These are phyloP conservation scores for Epinephelus lanceolatus DNA, from an alignment of 2,113 vertebrate genomes.

Conservation along the genomic window DNA sequence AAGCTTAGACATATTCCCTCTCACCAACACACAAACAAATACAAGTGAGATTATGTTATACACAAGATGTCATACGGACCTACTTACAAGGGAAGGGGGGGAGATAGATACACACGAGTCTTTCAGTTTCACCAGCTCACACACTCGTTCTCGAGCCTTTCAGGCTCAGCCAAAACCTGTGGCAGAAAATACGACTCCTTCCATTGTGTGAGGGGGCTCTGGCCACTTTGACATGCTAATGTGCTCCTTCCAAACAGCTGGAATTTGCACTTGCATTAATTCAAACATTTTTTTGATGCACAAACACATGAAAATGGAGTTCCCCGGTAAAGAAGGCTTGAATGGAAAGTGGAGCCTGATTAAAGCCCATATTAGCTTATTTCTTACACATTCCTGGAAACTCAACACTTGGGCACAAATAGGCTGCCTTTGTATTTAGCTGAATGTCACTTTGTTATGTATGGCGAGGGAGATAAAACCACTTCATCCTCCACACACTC, in stretches of 20 bases:
- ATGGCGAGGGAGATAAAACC: slow-evolving; percentile 20
- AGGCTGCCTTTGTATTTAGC: slow-evolving; percentile 30
- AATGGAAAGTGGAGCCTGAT: slow-evolving; percentile 74
- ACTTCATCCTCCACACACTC: slow-evolving; percentile 37
- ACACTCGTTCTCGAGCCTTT: slow-evolving; percentile 81
- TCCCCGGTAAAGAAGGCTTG: slow-evolving; percentile 79
- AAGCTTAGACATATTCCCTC: slow-evolving; percentile 19
- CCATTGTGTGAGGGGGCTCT: slow-evolving; percentile 87
- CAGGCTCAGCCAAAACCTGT: slow-evolving; percentile 90
- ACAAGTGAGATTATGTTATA: slow-evolving; percentile 44
- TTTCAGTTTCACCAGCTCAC: slow-evolving; percentile 87
- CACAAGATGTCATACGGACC: slow-evolving; percentile 41
- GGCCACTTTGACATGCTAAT: slow-evolving; percentile 98
- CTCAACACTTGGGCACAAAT: slow-evolving; percentile 9
- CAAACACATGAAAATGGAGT: slow-evolving; percentile 89
- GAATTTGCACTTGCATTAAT: slow-evolving; percentile 94
- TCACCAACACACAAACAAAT: slow-evolving; percentile 29
- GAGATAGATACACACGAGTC: slow-evolving; percentile 65
- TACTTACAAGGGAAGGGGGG: slow-evolving; percentile 52
- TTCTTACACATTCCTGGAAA: slow-evolving; percentile 76
- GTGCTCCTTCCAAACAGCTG: slow-evolving; percentile 90
- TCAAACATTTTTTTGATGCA: slow-evolving; percentile 88
- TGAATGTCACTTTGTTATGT: slow-evolving; percentile 48
- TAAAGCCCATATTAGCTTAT: slow-evolving; percentile 80
- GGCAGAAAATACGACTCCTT: slow-evolving; percentile 87